phyloP scores from a whole-genome alignment of 2,797 vertebrate genomes.

The Cephalopachus bancanus region DNA sequence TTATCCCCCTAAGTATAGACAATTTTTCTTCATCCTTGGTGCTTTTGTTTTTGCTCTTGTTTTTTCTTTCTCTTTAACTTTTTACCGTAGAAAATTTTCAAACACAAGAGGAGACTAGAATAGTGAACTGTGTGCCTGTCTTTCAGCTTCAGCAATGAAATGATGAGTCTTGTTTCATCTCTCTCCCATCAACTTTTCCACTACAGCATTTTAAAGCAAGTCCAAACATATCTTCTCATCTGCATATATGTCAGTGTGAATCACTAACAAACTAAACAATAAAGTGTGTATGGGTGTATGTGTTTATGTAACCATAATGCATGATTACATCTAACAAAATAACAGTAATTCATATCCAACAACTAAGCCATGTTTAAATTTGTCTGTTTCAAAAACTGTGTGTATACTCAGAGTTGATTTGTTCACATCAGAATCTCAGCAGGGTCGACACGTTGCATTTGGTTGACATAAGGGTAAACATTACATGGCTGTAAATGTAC shows the following conservation, averaged over 20 bases:
- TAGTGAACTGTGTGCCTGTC: not conserved
- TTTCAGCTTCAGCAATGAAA: conserved; percentile 27
- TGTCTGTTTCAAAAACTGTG: not conserved
- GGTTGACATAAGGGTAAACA: not conserved
- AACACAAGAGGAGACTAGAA: conserved; percentile 27
- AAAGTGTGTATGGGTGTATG: not conserved
- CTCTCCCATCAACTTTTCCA: conserved; percentile 10
- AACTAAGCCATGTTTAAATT: conserved; percentile 16
- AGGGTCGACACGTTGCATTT: not conserved
- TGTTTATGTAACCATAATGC: conserved; percentile 10
- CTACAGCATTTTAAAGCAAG: conserved; percentile 56
- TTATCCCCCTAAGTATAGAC: not conserved
- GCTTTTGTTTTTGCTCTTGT: not conserved
- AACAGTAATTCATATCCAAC: conserved; percentile 36
- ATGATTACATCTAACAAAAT: conserved; percentile 57
- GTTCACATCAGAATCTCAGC: conserved; percentile 31
- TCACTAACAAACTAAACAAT: not conserved
- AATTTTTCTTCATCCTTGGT: not conserved
- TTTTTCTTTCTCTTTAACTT: not conserved
- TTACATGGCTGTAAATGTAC: conserved; percentile 4
- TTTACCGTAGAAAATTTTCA: conserved; percentile 36
- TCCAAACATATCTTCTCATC: not conserved
- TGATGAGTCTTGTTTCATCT: conserved; percentile 26
- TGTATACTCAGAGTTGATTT: not conserved
- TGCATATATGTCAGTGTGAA: not conserved